These are phyloP conservation scores for Myanophis thanlyinensis DNA, from an alignment of 2,113 vertebrate genomes.

Conservation along the genomic window DNA sequence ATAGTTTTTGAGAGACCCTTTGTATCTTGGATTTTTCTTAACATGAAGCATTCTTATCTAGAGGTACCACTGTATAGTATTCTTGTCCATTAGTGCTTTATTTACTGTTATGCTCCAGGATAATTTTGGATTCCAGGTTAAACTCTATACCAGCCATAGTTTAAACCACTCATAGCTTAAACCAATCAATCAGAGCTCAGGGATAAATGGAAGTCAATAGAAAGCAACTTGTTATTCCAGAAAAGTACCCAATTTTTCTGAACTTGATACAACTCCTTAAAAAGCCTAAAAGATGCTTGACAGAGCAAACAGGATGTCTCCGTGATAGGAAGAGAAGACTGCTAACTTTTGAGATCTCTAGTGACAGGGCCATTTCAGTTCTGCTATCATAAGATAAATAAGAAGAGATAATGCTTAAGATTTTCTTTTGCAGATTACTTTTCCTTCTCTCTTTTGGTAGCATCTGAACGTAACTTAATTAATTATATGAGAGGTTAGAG, in stretches of 20 bases:
- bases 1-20: no score
- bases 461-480: not conserved
- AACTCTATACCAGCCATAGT: conserved; percentile 6
- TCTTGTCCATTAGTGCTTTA: no score
- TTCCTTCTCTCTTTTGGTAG: not conserved
- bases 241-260: conserved; percentile 37
- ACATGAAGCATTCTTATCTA: no score
- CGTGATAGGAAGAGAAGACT: not conserved
- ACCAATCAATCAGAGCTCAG: conserved; percentile 53
- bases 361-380: not conserved
- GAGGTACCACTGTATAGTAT: no score
- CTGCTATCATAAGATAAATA: not conserved
- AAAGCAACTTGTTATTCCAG: conserved; percentile 24
- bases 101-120: conserved; percentile 55
- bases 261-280: not conserved
- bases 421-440: not conserved
- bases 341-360: not conserved
- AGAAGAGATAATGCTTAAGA: not conserved
- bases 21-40: no score
- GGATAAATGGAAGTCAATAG: conserved; percentile 20
- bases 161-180: conserved; percentile 54
- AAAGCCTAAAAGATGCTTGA: not conserved
- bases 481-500: not conserved
- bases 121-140: conserved; percentile 63
- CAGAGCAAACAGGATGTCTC: not conserved